Percentiles rank a stretch among this genome's conserved stretches.
phyloP scores from a whole-genome alignment of 2,797 vertebrate genomes.

The Sebastes kiyomatsui region DNA sequence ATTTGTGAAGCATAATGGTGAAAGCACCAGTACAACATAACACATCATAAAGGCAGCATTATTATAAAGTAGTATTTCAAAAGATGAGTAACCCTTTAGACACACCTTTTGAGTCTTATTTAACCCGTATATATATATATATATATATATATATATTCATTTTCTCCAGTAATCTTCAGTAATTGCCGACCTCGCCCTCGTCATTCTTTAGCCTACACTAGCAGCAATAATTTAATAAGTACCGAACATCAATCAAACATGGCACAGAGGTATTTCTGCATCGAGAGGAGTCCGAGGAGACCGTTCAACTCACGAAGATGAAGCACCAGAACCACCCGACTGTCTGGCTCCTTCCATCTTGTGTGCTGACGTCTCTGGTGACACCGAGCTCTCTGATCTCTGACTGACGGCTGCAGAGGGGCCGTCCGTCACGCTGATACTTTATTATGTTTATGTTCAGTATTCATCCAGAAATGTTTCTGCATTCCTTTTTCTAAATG shows the following conservation, averaged over 20 bases:
- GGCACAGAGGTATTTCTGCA: constrained; percentile 20
- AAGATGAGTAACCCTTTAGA: not conserved
- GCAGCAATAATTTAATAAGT: not conserved
- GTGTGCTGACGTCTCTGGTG: constrained; percentile 29
- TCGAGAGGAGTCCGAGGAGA: not conserved
- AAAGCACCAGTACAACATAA: not conserved
- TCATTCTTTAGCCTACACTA: not conserved
- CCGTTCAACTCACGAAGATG: constrained; percentile 2
- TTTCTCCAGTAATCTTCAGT: not conserved
- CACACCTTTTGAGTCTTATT: not conserved
- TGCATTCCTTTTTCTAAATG: not conserved
- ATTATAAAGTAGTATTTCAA: not conserved
- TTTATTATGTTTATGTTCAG: not conserved
- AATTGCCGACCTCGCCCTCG: not conserved
- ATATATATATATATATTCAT: not conserved
- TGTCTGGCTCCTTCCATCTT: constrained; percentile 41
- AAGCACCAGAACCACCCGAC: constrained; percentile 17
- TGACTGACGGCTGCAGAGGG: constrained; percentile 32
- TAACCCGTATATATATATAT: not conserved
- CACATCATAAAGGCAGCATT: not conserved
- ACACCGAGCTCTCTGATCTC: constrained; percentile 42
- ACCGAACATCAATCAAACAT: constrained; percentile 3
- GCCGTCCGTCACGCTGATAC: not conserved
- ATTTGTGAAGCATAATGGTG: not conserved
- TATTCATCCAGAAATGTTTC: not conserved